Evolutionary conservation across 2,113 vertebrate species (phyloP), one percentile per base, ranked within the genome.

Genomic region (Thamnaconus septentrionalis): DNA sequence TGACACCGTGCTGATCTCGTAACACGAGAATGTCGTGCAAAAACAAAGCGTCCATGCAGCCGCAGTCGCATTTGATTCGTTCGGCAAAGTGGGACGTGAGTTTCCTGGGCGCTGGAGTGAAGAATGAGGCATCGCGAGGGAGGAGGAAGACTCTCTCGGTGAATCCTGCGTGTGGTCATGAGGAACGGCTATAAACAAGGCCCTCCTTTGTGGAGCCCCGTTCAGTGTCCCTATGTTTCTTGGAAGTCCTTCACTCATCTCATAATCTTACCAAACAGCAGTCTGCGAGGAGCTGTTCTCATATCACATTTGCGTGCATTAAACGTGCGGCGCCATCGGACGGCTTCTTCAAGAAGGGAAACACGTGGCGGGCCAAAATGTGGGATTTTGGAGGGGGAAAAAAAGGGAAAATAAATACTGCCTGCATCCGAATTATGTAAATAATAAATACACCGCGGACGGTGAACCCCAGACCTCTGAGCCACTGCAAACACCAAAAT

Each of bases 101-200:
- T 85, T 88, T 77, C 72, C 86, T 76, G 82, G 85, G 87, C 67
- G 75, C 80, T 59, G 61, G 53, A 73, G 73, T 51, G 61, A 61
- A 71, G 78, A 76, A 87, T 84, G 85, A 85, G 87, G 91, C 81
- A 88, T 83, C 69, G 80, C 84, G 91, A 91, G 90, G 92, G 92
- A 90, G 87, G 91, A 91, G 90, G 92, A 93, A 90, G 87, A 85
- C 82, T 89, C 83, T 85, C 82, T 83, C 76, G 75, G 79, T 86
- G 77, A 89, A 81, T 83, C 72, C 73, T 80, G 87, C 83, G 83
- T 91, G 86, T 89, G 90, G 89, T 81, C 88, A 84, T 84, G 81
- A 90, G 85, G 84, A 78, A 83, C 71, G 69, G 65, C 66, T 73
- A 76, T 89, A 91, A 92, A 91, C 90, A 92, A 88, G 86, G 84